Evolutionary conservation across 2,797 vertebrate genomes (phyloP).

Genomic region (Lutjanus campechanus): DNA sequence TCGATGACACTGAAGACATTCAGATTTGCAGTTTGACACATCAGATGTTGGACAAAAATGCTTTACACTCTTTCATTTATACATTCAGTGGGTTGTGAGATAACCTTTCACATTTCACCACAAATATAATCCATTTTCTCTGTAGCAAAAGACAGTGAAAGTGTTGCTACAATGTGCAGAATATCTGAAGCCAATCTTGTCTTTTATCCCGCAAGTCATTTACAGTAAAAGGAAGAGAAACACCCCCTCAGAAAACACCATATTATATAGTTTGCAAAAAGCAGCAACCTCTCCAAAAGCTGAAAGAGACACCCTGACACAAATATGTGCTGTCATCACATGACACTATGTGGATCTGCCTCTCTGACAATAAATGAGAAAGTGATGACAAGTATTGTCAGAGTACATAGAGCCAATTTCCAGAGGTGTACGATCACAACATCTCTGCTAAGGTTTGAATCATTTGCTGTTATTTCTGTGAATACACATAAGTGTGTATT

Average conservation of each 20-base stretch:
- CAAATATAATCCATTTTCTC: not conserved
- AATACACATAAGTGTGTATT: not conserved
- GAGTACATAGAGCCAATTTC: not conserved
- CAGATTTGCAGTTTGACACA: constrained; percentile 35
- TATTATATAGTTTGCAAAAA: not conserved
- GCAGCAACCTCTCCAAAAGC: constrained; percentile 12
- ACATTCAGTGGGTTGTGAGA: not conserved
- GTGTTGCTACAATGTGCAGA: not conserved
- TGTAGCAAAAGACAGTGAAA: not conserved
- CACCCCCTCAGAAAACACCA: constrained; percentile 21
- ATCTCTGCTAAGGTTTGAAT: not conserved
- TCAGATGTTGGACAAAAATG: constrained; percentile 11
- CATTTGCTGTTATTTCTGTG: not conserved
- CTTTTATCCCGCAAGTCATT: not conserved
- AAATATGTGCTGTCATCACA: constrained; percentile 1
- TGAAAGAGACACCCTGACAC: constrained; percentile 21
- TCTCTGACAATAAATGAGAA: constrained; percentile 10
- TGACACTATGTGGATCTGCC: not conserved
- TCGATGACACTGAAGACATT: constrained; percentile 43
- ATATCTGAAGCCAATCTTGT: constrained; percentile 2
- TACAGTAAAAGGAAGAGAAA: constrained; percentile 23
- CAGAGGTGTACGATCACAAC: not conserved
- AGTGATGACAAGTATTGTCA: not conserved
- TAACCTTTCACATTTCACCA: not conserved
- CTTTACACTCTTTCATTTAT: not conserved